A percentile compares a stretch with the other conserved stretches of the same genome.
Conservation (phyloP, 2,888 invertebrate species). For the Pyrocoelia pectoralis region DNA sequence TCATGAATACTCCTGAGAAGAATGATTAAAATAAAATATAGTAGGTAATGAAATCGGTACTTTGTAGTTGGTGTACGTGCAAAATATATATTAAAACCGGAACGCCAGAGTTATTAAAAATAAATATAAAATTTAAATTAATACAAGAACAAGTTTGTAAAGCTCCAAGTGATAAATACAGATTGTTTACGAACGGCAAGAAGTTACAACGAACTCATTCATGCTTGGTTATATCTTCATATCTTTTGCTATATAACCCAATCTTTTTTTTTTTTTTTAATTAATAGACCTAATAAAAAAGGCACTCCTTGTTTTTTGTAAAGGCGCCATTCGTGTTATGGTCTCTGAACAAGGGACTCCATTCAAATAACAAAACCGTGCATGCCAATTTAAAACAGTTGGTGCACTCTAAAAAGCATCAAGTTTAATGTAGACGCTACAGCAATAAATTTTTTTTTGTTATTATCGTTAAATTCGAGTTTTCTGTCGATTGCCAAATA, state of each 20-base stretch:
- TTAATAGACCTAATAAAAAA: constrained; percentile 1
- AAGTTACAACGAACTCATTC: background rate
- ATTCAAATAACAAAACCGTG: background rate
- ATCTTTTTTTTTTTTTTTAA: background rate
- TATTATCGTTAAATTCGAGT: too few species aligned
- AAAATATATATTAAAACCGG: background rate
- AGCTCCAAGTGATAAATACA: background rate
- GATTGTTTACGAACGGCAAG: background rate
- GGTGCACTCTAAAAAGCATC: background rate
- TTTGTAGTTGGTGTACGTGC: background rate
- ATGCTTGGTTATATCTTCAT: background rate
- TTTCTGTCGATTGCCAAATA: too few species aligned
- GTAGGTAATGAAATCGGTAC: too few species aligned
- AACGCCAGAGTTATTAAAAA: background rate
- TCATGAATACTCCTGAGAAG: too few species aligned
- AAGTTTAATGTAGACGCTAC: too few species aligned
- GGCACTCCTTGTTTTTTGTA: background rate
- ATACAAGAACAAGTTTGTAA: background rate
- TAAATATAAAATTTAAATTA: background rate
- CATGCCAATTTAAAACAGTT: background rate
- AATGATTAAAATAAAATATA: too few species aligned
- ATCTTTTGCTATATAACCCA: background rate
- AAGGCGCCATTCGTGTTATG: constrained; percentile 1
- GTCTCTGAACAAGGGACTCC: background rate
- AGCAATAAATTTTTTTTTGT: too few species aligned